A percentile compares a stretch with the other conserved stretches of the same genome.
Conservation (phyloP, 2,113 vertebrate genomes). For the Tetrax tetrax region DNA sequence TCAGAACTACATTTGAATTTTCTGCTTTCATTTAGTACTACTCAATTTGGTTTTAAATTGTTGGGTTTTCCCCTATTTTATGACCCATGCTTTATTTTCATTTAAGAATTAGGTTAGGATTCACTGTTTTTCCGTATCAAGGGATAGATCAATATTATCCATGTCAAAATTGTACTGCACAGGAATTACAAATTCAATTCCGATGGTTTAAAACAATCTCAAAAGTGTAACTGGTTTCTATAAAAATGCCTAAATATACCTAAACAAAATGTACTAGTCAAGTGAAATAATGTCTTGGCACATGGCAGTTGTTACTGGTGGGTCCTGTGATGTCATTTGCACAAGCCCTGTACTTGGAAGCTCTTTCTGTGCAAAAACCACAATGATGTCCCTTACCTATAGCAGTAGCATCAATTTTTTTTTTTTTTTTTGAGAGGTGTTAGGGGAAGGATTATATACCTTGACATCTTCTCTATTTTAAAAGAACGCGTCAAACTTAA, state of each 20-base stretch:
- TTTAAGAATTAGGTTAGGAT: neutral
- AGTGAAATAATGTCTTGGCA: neutral
- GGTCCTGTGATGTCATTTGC: neutral
- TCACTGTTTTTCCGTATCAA: neutral
- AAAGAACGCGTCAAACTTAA: neutral
- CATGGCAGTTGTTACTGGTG: neutral
- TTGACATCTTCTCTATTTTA: neutral
- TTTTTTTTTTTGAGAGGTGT: neutral
- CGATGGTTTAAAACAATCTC: neutral
- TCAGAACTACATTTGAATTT: neutral
- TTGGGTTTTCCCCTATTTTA: neutral
- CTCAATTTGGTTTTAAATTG: neutral
- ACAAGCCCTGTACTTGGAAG: neutral
- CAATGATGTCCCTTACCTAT: fast-evolving
- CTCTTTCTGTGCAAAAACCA: neutral
- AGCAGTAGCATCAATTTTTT: too few relatives aligned
- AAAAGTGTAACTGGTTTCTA: neutral
- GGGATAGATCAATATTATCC: neutral
- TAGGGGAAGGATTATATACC: neutral
- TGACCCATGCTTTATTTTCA: neutral
- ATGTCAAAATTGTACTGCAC: neutral
- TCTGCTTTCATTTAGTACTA: neutral
- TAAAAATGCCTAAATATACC: neutral
- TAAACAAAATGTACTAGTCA: neutral
- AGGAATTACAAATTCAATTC: neutral